Evolutionary conservation across 2,797 vertebrate genomes (phyloP).

Genomic region (Oryzias dopingdopingensis): DNA sequence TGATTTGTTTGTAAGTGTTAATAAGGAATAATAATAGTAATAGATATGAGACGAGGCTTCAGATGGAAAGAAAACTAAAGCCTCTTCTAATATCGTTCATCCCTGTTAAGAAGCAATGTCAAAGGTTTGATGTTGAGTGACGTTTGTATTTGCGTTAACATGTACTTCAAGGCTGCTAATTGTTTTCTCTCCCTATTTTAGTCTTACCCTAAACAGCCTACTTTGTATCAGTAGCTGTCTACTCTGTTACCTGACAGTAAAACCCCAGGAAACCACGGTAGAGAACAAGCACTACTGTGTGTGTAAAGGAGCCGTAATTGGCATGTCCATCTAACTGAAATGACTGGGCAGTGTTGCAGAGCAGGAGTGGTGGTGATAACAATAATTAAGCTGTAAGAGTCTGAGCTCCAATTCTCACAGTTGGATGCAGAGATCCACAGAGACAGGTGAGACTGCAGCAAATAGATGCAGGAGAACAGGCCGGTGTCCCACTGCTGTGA

Average conservation of each 20-base stretch:
- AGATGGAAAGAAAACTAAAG: slow-evolving; percentile 17
- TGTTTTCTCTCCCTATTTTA: slow-evolving; percentile 35
- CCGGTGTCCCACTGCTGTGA: slow-evolving; percentile 33
- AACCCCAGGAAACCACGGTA: slow-evolving; percentile 30
- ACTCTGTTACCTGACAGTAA: slow-evolving; percentile 41
- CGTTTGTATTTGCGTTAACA: slow-evolving; percentile 33
- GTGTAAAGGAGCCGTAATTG: slow-evolving; percentile 59
- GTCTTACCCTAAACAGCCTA: slow-evolving; percentile 30
- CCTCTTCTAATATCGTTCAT: slow-evolving; percentile 22
- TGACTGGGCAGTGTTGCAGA: slow-evolving; percentile 43
- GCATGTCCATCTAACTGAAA: slow-evolving; percentile 63
- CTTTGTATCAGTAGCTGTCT: slow-evolving; percentile 43
- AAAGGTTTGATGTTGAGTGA: slow-evolving; percentile 40
- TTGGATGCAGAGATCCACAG: slow-evolving; percentile 27
- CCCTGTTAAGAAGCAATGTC: slow-evolving; percentile 49
- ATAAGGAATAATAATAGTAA: slow-evolving; percentile 1
- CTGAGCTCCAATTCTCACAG: slow-evolving; percentile 51
- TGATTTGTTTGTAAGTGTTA: too few relatives aligned
- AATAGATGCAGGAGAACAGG: slow-evolving; percentile 22
- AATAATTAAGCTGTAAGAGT: slow-evolving; percentile 64
- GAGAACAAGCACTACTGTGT: slow-evolving; percentile 23
- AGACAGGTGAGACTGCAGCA: slow-evolving; percentile 39
- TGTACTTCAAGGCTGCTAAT: slow-evolving; percentile 32
- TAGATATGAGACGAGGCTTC: slow-evolving; percentile 25
- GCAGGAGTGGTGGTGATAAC: slow-evolving; percentile 64